Evolutionary conservation across 2,797 vertebrate species (phyloP).

Genomic region (Pagetopsis macropterus): DNA sequence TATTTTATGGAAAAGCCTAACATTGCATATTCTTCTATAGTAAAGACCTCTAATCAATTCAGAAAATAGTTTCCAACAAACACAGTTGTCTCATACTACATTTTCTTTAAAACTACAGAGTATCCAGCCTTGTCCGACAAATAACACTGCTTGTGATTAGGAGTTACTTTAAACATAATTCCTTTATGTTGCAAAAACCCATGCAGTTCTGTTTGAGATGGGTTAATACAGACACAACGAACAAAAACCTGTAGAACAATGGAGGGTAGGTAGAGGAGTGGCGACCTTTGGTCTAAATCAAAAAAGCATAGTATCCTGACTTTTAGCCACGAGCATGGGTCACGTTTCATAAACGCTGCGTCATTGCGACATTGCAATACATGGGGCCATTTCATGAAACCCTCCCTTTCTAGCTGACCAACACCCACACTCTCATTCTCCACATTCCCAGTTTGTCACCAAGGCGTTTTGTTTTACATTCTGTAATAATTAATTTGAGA

Average conservation of each 20-base stretch:
- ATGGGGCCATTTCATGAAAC: background rate
- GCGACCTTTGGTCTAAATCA: too few relatives aligned
- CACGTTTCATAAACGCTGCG: background rate
- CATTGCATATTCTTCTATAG: background rate
- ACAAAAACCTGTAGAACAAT: too few relatives aligned
- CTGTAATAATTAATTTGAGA: background rate
- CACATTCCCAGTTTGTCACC: background rate
- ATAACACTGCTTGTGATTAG: background rate
- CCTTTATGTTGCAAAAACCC: background rate
- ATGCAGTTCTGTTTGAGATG: too few relatives aligned
- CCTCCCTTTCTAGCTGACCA: background rate
- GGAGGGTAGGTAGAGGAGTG: too few relatives aligned
- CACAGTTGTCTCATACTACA: background rate
- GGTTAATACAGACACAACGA: too few relatives aligned
- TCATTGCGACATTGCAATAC: background rate
- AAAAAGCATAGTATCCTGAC: too few relatives aligned
- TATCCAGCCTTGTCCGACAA: background rate
- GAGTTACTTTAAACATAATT: background rate
- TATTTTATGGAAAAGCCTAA: background rate
- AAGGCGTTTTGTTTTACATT: background rate
- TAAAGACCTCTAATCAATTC: background rate
- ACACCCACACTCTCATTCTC: background rate
- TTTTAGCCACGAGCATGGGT: background rate
- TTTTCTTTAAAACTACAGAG: background rate
- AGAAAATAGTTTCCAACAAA: background rate